phyloP scores from a whole-genome alignment of 2,888 invertebrate species.

The Cantharis nigra region DNA sequence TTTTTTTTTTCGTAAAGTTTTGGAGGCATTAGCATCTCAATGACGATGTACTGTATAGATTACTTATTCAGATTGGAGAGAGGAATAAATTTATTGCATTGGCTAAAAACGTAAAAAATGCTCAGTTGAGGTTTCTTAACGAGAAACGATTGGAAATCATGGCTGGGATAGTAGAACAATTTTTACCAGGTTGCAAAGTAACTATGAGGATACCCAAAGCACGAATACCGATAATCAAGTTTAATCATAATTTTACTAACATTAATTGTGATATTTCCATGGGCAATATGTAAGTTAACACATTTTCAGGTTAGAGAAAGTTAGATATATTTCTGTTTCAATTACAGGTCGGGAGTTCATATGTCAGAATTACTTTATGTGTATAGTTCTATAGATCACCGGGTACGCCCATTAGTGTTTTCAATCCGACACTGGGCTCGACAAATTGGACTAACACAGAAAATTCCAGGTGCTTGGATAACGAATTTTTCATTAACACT shows the following conservation, averaged over 20 bases:
- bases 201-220: slow-evolving; percentile 80
- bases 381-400: slow-evolving; percentile 70
- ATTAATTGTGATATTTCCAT: slow-evolving; percentile 86
- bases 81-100: neutral
- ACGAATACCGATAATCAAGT: slow-evolving; percentile 89
- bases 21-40: neutral
- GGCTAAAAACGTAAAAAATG: neutral
- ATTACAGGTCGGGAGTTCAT: slow-evolving; percentile 72
- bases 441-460: slow-evolving; percentile 69
- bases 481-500: slow-evolving; percentile 87
- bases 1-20: neutral
- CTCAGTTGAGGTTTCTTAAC: neutral
- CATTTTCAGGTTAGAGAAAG: neutral
- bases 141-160: slow-evolving; percentile 74
- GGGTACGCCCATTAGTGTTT: slow-evolving; percentile 78
- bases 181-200: slow-evolving; percentile 73
- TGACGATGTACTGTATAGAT: no score
- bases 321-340: neutral
- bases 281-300: slow-evolving; percentile 71
- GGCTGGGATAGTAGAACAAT: slow-evolving; percentile 71
- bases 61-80: neutral
- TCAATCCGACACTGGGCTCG: slow-evolving; percentile 83
- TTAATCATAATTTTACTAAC: slow-evolving; percentile 72
- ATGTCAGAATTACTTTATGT: slow-evolving; percentile 86
- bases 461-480: slow-evolving; percentile 80